Conservation (phyloP, 2,113 vertebrate species). For the Bolborhynchus lineola region DNA sequence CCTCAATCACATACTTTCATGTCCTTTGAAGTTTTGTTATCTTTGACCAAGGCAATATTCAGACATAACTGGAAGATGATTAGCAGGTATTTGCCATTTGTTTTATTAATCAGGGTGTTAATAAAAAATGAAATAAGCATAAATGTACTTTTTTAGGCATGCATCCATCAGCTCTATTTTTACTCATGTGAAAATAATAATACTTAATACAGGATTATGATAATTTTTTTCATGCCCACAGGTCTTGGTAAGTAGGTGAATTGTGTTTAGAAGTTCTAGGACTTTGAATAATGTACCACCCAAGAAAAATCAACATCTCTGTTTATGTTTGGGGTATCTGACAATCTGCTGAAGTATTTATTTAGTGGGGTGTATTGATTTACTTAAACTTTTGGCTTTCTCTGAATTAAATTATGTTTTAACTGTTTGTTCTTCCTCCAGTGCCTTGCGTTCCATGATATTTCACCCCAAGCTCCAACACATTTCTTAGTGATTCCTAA, state of each 20-base stretch:
- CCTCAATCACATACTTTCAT: not conserved
- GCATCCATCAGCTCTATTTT: not conserved
- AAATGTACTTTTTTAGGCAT: not conserved
- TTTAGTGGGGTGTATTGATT: not conserved
- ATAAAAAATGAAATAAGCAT: not conserved
- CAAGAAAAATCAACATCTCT: not conserved
- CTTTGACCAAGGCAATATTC: not conserved
- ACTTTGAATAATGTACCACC: not conserved
- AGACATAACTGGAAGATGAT: not conserved
- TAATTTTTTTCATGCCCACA: not conserved
- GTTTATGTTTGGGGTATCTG: not conserved
- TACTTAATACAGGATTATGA: not conserved
- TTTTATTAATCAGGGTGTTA: not conserved
- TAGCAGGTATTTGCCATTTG: not conserved
- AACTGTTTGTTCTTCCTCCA: constrained; percentile 35
- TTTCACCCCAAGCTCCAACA: constrained; percentile 91
- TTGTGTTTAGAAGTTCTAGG: not conserved
- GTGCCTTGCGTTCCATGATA: constrained; percentile 93
- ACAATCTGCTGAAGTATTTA: not conserved
- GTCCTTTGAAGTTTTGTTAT: not conserved
- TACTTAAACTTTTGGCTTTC: not conserved
- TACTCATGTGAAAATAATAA: not conserved
- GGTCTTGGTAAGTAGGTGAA: not conserved
- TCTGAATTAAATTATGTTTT: not conserved
- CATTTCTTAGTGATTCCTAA: constrained; percentile 94